These are phyloP conservation scores for Plectropomus leopardus DNA, from an alignment of 2,113 vertebrate genomes.

Conservation along the genomic window DNA sequence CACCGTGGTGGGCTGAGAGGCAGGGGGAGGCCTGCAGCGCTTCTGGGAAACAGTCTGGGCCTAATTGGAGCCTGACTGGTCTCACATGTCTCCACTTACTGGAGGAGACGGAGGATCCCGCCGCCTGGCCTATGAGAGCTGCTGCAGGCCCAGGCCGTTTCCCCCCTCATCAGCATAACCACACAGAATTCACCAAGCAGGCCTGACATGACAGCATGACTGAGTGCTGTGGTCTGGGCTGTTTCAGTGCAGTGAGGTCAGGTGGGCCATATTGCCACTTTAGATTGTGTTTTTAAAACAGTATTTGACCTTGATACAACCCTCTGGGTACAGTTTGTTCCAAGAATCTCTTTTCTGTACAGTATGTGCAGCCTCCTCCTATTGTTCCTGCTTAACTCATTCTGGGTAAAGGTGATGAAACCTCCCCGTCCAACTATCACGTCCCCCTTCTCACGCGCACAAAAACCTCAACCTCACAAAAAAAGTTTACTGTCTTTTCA, in stretches of 20 bases:
- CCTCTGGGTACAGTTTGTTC: constrained; percentile 39
- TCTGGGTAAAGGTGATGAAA: neutral
- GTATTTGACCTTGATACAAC: neutral
- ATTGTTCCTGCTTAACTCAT: constrained; percentile 39
- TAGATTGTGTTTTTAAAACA: neutral
- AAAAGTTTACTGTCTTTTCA: neutral
- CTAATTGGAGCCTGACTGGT: constrained; percentile 78
- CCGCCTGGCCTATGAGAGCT: constrained; percentile 57
- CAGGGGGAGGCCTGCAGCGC: constrained; percentile 65
- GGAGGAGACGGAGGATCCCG: constrained; percentile 69
- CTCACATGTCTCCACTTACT: constrained; percentile 83
- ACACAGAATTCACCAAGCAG: constrained; percentile 50
- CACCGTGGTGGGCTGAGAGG: constrained; percentile 60
- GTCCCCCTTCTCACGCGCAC: constrained; percentile 19
- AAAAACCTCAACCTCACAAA: neutral
- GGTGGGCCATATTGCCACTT: constrained; percentile 1
- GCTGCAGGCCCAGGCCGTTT: constrained; percentile 46
- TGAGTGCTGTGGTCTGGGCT: constrained; percentile 23
- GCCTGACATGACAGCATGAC: constrained; percentile 38
- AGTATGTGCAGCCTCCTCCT: neutral
- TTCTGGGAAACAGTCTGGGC: constrained; percentile 81
- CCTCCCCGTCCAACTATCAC: constrained; percentile 12
- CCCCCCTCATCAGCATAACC: constrained; percentile 60
- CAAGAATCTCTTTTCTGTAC: constrained; percentile 23
- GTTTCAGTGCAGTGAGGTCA: constrained; percentile 37